A percentile compares a stretch with the other conserved stretches of the same genome.
Conservation (phyloP, 2,888 invertebrate genomes). For the Auanema sp. region DNA sequence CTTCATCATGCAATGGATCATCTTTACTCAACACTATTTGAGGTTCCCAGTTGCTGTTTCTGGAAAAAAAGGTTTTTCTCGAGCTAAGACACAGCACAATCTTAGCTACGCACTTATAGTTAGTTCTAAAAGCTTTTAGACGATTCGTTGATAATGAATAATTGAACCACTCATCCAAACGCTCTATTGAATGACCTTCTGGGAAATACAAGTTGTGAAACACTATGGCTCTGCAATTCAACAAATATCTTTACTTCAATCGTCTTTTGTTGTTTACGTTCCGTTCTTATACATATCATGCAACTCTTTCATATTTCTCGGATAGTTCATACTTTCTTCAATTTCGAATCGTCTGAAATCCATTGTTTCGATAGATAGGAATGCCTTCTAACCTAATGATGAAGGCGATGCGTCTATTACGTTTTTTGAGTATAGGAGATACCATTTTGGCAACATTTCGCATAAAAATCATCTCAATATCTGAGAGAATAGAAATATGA, state of each 20-base stretch:
- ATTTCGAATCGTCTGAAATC: constrained; percentile 3
- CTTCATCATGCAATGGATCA: constrained; percentile 8
- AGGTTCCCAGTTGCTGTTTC: constrained; percentile 8
- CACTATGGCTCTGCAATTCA: constrained; percentile 1
- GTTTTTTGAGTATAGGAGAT: too few species aligned
- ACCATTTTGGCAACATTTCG: too few species aligned
- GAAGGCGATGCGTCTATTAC: too few species aligned
- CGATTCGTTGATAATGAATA: not conserved
- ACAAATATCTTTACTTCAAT: not conserved
- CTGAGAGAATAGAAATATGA: not conserved
- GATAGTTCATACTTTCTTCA: not conserved
- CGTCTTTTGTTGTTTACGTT: not conserved
- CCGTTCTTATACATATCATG: not conserved
- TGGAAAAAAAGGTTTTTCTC: not conserved
- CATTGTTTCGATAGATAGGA: too few species aligned
- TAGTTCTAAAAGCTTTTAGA: too few species aligned
- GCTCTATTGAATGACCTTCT: constrained; percentile 6
- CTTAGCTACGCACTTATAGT: not conserved
- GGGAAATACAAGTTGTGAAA: constrained; percentile 6
- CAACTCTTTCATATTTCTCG: not conserved
- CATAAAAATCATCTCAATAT: not conserved
- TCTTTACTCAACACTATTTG: not conserved
- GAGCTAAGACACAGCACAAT: too few species aligned
- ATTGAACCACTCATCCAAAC: constrained; percentile 4
- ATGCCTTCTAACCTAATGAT: too few species aligned